phyloP scores from a whole-genome alignment of 2,888 invertebrate genomes.

The Podotricha telesiphe region DNA sequence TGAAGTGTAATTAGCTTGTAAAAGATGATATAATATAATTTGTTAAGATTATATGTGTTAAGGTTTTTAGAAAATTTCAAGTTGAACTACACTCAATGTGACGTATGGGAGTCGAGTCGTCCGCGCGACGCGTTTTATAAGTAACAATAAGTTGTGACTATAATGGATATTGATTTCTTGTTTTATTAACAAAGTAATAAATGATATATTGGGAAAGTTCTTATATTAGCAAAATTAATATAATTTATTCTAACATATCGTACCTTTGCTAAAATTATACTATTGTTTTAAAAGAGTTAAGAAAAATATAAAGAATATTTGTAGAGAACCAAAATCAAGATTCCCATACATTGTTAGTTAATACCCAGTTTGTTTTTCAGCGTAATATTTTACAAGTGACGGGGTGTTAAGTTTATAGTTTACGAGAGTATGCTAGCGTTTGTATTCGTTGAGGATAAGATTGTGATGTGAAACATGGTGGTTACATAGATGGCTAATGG shows the following conservation, averaged over 20 bases:
- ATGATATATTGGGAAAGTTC: conserved; percentile 38
- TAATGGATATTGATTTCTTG: conserved; percentile 28
- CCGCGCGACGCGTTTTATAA: conserved; percentile 10
- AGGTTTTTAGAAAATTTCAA: conserved; percentile 61
- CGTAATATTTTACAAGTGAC: conserved; percentile 40
- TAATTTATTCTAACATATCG: conserved; percentile 42
- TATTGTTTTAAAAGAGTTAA: conserved; percentile 26
- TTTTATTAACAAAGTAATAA: conserved; percentile 35
- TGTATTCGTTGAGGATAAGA: conserved; percentile 54
- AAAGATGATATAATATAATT: conserved; percentile 81
- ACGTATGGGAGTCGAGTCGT: conserved; percentile 45
- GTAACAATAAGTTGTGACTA: conserved; percentile 17
- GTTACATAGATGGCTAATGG: conserved; percentile 46
- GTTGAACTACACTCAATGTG: conserved; percentile 46
- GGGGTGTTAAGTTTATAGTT: conserved; percentile 42
- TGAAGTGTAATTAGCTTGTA: conserved; percentile 78
- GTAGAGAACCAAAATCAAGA: conserved; percentile 24
- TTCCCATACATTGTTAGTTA: conserved; percentile 47
- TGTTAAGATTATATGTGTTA: conserved; percentile 76
- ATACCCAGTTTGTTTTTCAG: conserved; percentile 46
- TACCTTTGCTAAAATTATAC: conserved; percentile 27
- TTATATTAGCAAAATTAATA: conserved; percentile 41
- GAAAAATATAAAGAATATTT: conserved; percentile 30
- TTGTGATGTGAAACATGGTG: conserved; percentile 51
- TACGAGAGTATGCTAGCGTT: conserved; percentile 35